Evolutionary conservation across 2,797 vertebrate genomes (phyloP).

Genomic region (Platyrinchus mystaceus): DNA sequence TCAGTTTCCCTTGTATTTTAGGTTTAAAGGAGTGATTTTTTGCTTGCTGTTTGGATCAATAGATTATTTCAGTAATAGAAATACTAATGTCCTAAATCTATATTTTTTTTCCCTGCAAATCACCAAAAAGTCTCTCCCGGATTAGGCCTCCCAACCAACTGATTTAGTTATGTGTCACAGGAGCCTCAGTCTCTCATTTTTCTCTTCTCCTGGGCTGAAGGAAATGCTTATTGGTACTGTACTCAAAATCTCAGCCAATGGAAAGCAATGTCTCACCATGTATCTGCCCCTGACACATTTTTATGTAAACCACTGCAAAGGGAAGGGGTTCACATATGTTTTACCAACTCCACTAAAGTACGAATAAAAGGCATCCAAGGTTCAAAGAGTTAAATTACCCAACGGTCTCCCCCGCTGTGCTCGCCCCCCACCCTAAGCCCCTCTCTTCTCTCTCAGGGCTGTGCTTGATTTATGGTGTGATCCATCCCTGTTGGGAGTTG

Average conservation of each 20-base stretch:
- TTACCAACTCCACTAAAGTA: neutral
- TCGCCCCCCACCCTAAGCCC: conserved; percentile 34
- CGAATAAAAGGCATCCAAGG: conserved; percentile 24
- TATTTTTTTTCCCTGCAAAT: conserved; percentile 43
- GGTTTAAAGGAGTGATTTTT: conserved; percentile 26
- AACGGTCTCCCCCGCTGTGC: neutral
- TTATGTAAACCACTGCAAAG: conserved; percentile 12
- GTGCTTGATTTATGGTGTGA: conserved; percentile 86
- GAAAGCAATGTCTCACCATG: conserved; percentile 33
- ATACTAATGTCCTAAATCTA: conserved; percentile 51
- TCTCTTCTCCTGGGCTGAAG: conserved; percentile 35
- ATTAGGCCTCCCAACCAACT: conserved; percentile 53
- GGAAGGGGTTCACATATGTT: neutral
- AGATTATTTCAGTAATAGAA: conserved; percentile 46
- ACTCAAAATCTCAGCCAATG: conserved; percentile 26
- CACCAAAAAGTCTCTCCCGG: conserved; percentile 16
- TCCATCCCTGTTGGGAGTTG: conserved; percentile 86
- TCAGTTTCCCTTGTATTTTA: conserved; percentile 11
- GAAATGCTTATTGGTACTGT: conserved; percentile 41
- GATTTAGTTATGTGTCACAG: conserved; percentile 61
- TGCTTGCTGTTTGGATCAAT: conserved; percentile 40
- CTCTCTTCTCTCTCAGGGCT: conserved; percentile 63
- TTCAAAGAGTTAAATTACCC: conserved; percentile 68
- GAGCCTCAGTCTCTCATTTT: conserved; percentile 53
- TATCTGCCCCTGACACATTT: conserved; percentile 21